Evolutionary conservation across 1,140 invertebrate species (phyloP).

Genomic region (Chionoecetes opilio): DNA sequence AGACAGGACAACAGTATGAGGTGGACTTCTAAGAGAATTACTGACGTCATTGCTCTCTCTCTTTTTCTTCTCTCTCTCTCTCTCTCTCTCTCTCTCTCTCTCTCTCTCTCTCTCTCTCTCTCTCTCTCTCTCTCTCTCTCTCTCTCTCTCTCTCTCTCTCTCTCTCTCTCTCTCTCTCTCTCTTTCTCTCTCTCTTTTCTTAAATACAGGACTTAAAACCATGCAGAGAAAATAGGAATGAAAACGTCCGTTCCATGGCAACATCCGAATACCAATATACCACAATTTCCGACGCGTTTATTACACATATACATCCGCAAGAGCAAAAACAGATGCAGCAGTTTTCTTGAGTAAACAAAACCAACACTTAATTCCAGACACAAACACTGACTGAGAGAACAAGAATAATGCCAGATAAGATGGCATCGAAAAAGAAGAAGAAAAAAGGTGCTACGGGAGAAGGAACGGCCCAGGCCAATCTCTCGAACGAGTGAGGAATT

Average conservation of each 20-base stretch:
- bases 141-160: too few species aligned
- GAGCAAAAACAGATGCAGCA: background rate
- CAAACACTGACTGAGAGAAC: background rate
- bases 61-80: too few species aligned
- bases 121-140: too few species aligned
- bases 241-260: too few species aligned
- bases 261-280: too few species aligned
- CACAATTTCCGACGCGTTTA: background rate
- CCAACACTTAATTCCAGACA: background rate
- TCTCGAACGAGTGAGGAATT: constrained; percentile 66
- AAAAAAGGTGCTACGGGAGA: background rate
- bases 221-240: too few species aligned
- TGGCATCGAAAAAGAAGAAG: background rate
- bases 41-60: background rate
- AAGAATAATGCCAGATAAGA: background rate
- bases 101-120: too few species aligned
- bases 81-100: too few species aligned
- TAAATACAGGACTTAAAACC: too few species aligned
- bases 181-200: too few species aligned
- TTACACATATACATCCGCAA: background rate
- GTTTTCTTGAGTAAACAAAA: background rate
- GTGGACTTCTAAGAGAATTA: background rate
- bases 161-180: too few species aligned
- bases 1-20: background rate
- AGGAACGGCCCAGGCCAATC: constrained; percentile 60